phyloP scores from a whole-genome alignment of 37 sponge, comb jelly and placozoan species.

The Aphrocallistes beatrix region DNA sequence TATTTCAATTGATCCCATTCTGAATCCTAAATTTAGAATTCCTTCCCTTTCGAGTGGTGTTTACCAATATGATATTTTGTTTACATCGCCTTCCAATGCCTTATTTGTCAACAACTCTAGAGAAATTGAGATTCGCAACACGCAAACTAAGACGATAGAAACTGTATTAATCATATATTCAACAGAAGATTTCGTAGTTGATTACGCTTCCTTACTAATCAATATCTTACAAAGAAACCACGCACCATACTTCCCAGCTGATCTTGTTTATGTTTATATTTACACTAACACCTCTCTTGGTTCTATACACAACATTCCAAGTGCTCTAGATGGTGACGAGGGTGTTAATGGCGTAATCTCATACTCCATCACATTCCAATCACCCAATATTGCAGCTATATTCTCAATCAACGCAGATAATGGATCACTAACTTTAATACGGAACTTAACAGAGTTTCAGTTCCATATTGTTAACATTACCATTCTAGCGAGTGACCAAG shows the following conservation, averaged over 20 bases:
- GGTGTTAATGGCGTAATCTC: background rate
- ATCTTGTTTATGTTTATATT: background rate
- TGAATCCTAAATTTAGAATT: background rate
- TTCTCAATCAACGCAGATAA: background rate
- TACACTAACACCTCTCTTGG: background rate
- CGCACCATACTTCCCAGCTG: background rate
- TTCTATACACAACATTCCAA: background rate
- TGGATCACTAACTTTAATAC: background rate
- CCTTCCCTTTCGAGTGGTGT: background rate
- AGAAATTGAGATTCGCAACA: background rate
- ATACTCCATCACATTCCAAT: background rate
- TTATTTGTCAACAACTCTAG: background rate
- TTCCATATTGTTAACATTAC: background rate
- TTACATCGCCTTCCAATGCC: background rate
- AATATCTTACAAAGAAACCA: background rate
- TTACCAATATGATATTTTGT: background rate
- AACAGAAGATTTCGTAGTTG: background rate
- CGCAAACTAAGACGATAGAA: background rate
- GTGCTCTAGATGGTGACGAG: background rate
- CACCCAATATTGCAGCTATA: background rate
- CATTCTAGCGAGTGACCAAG: background rate
- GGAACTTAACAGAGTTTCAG: slow-evolving; percentile 13
- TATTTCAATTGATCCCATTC: background rate
- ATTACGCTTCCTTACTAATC: background rate
- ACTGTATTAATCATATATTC: background rate